Evolutionary conservation across 1,140 invertebrate genomes (phyloP).

Genomic region (Pantala flavescens): DNA sequence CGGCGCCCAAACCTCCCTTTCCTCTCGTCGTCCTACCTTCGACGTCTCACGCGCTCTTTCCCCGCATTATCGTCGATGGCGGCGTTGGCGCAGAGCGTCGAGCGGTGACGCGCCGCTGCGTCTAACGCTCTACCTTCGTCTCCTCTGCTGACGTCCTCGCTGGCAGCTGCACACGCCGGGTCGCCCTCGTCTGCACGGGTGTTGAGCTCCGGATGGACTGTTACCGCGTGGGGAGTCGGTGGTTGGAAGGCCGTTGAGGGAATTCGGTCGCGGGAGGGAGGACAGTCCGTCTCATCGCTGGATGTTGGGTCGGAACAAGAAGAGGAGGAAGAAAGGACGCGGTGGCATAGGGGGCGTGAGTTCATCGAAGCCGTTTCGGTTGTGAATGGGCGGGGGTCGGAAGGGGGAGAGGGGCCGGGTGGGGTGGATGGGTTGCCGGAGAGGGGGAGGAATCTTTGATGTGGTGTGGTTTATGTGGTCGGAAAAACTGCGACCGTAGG

Average conservation of each 20-base stretch:
- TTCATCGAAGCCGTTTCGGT: neutral
- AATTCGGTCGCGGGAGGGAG: neutral
- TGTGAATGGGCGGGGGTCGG: neutral
- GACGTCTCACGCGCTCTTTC: neutral
- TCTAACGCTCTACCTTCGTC: neutral
- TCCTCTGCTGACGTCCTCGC: neutral
- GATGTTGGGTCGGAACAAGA: neutral
- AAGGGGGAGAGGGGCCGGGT: neutral
- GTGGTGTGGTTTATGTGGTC: neutral
- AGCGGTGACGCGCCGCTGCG: neutral
- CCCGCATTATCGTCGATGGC: constrained; percentile 14
- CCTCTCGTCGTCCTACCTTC: neutral
- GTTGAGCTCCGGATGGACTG: neutral
- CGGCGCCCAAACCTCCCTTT: neutral
- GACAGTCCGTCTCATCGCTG: constrained; percentile 13
- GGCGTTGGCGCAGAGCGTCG: constrained; percentile 16
- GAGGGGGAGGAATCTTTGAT: neutral
- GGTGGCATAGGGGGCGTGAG: neutral
- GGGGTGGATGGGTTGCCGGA: neutral
- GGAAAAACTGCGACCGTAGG: neutral
- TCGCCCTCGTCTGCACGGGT: neutral
- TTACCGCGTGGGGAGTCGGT: constrained; percentile 12
- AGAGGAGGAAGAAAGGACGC: neutral
- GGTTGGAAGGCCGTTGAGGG: neutral
- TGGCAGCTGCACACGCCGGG: neutral